Conservation (phyloP, 2,888 invertebrate species). For the Anaspis maculata region DNA sequence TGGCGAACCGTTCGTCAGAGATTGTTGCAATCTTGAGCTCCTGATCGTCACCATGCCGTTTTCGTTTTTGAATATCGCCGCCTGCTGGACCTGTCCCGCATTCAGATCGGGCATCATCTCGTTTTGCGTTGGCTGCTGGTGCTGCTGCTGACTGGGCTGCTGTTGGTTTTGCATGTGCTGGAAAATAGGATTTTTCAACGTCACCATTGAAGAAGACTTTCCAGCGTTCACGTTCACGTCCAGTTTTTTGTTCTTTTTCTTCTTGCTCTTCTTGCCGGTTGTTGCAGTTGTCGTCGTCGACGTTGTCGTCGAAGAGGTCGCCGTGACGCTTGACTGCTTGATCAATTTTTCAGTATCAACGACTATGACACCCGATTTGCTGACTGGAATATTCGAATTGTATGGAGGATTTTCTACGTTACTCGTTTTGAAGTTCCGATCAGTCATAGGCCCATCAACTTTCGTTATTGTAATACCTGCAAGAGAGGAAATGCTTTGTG, state of each 20-base stretch:
- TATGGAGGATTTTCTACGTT: slow-evolving; percentile 20
- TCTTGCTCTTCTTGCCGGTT: slow-evolving; percentile 39
- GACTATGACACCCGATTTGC: slow-evolving; percentile 51
- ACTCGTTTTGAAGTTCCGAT: slow-evolving; percentile 28
- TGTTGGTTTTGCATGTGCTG: slow-evolving; percentile 46
- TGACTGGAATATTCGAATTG: slow-evolving; percentile 25
- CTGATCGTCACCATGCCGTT: slow-evolving; percentile 80
- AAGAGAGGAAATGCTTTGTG: too few species aligned
- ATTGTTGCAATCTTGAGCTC: slow-evolving; percentile 54
- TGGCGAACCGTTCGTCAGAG: slow-evolving; percentile 21
- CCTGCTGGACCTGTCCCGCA: slow-evolving; percentile 44
- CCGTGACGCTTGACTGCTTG: slow-evolving; percentile 15
- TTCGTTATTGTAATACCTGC: slow-evolving; percentile 45
- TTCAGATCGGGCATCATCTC: slow-evolving; percentile 21
- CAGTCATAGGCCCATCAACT: slow-evolving; percentile 40
- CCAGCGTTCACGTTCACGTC: not conserved
- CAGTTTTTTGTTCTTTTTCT: slow-evolving; percentile 41
- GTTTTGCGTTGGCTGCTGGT: not conserved
- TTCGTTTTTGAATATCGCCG: slow-evolving; percentile 60
- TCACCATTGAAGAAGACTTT: slow-evolving; percentile 55
- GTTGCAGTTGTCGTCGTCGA: slow-evolving; percentile 19
- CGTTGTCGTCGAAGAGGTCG: slow-evolving; percentile 1
- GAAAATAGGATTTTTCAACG: slow-evolving; percentile 72
- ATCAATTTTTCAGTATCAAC: slow-evolving; percentile 53
- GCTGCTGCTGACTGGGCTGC: slow-evolving; percentile 1